Evolutionary conservation across 2,888 invertebrate genomes (phyloP).

Genomic region (Mesochorus sp.): DNA sequence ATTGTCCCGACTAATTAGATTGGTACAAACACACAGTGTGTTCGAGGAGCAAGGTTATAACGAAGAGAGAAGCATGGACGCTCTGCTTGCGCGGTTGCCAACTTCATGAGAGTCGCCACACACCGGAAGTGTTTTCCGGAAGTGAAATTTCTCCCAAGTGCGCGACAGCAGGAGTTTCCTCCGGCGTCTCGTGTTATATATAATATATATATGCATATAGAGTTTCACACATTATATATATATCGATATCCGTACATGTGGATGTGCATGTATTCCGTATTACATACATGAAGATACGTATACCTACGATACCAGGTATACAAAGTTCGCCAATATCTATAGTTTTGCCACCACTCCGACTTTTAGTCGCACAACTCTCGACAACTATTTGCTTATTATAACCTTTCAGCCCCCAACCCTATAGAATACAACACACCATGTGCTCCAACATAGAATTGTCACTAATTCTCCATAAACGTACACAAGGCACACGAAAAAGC

Average conservation of each 20-base stretch:
- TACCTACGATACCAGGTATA: slow-evolving; percentile 17
- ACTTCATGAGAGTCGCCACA: slow-evolving; percentile 39
- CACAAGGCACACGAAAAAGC: neutral
- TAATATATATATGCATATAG: no score
- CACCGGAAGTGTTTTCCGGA: slow-evolving; percentile 59
- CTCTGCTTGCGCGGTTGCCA: slow-evolving; percentile 43
- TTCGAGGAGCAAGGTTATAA: slow-evolving; percentile 7
- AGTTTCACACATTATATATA: no score
- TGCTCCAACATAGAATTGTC: neutral
- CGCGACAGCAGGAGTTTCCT: slow-evolving; percentile 54
- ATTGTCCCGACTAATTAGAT: slow-evolving; percentile 58
- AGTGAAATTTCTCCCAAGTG: slow-evolving; percentile 59
- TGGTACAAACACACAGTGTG: slow-evolving; percentile 45
- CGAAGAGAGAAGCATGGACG: slow-evolving; percentile 14
- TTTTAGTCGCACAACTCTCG: slow-evolving; percentile 39
- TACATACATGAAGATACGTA: slow-evolving; percentile 8
- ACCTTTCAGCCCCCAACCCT: neutral
- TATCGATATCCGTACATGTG: no score
- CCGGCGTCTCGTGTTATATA: slow-evolving; percentile 43
- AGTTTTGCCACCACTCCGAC: slow-evolving; percentile 20
- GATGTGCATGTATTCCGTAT: no score
- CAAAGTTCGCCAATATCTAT: slow-evolving; percentile 50
- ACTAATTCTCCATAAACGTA: neutral
- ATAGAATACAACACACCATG: slow-evolving; percentile 2
- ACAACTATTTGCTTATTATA: slow-evolving; percentile 48